Base-by-base conservation (phyloP, 2,113 vertebrate genomes). In the Naja naja region DNA sequence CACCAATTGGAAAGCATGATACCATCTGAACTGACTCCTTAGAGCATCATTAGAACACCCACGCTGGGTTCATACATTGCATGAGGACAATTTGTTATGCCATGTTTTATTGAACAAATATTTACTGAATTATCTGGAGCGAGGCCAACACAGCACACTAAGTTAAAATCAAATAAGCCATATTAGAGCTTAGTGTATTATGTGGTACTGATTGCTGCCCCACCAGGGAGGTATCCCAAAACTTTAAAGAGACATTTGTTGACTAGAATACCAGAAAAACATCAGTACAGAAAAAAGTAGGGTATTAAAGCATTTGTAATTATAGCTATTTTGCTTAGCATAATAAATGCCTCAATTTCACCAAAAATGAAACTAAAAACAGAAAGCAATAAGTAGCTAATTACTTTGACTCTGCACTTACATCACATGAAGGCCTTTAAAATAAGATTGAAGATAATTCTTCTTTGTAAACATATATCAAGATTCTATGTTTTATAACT, bases 381-480 rank as follows among this genome's bases (percentile, higher is more conserved):
- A 89, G 30, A 89, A 81, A 88, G 43, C 92, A 92, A 39, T 3
- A 85, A 16, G 25, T 34, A 89, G 56, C 22, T 64, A 25, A 5
- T 18, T 45, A 89, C 64, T 34, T 52, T 0, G 45, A 93, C 49
- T 88, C 89, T 92, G 9, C 25, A 85, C 45, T 91, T 88, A 86
- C 43, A 54, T n/a, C 39, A 85, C n/a, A 87, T 43, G 39, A 47
- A 86, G 11, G 4, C 54, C 85, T 93, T 85, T 92, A 90, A 23
- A 34, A 20, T 45, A 23, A 90, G 89, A 93, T 4, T 56, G 89
- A 22, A 5, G 27, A 93, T 85, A 93, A 87, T 85, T 22, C 52
- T 3, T 55, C 60, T 95, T n/a, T 91, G 81, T 58, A 91, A 93
- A 94, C 64, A 55, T 49, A 47, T 89, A 92, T 53, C 54, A 7